Conservation (phyloP, 2,113 vertebrate genomes). For the Vulpes ferrilata region DNA sequence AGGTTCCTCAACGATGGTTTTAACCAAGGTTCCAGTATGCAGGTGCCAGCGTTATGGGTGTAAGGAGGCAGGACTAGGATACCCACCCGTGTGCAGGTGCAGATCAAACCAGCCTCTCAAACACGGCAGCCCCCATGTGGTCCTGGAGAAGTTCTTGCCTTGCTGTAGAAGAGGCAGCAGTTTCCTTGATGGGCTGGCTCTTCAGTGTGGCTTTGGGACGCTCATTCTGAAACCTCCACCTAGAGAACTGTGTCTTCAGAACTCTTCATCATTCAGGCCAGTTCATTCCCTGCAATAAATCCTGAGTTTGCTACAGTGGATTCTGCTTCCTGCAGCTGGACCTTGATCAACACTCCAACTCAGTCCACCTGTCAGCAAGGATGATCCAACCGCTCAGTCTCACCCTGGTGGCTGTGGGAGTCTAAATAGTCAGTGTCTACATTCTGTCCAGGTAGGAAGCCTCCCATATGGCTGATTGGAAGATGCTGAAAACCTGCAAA, state of each 20-base stretch:
- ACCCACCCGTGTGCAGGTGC: neutral
- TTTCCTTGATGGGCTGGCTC: neutral
- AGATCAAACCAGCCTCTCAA: neutral
- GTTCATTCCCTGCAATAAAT: neutral
- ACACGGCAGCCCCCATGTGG: rapidly evolving
- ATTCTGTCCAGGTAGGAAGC: neutral
- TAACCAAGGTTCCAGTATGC: neutral
- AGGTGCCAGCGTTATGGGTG: no score
- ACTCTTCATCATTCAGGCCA: neutral
- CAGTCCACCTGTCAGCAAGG: neutral
- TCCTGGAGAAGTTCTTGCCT: neutral
- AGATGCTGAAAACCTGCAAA: neutral
- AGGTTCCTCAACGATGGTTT: neutral
- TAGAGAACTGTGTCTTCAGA: neutral
- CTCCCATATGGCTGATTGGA: neutral
- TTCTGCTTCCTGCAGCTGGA: neutral
- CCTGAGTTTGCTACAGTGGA: neutral
- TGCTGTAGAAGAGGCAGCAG: neutral
- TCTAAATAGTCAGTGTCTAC: neutral
- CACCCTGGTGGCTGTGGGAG: neutral
- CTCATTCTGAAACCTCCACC: neutral
- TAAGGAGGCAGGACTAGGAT: neutral
- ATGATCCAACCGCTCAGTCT: neutral
- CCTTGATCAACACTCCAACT: neutral
- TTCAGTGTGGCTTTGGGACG: neutral